Percentiles rank a stretch among this genome's conserved stretches.
phyloP scores from a whole-genome alignment of 2,113 vertebrate species.

The Crypturellus undulatus region DNA sequence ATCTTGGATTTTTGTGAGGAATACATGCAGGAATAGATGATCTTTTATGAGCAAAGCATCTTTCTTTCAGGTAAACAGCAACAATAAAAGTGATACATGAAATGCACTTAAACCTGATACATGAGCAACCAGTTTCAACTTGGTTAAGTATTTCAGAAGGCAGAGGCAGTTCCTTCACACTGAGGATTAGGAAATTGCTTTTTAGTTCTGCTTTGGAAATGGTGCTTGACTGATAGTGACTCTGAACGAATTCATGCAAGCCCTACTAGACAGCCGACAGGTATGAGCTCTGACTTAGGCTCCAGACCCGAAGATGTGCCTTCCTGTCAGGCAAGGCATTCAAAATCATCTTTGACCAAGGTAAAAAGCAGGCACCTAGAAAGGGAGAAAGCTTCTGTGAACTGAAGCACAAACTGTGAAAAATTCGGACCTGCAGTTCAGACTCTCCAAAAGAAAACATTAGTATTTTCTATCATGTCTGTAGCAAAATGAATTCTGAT shows the following conservation, averaged over 20 bases:
- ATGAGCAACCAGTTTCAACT: accelerated
- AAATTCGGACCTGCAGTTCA: background rate
- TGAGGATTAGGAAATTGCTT: background rate
- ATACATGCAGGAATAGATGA: background rate
- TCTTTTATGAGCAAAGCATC: background rate
- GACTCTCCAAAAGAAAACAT: background rate
- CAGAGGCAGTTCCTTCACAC: background rate
- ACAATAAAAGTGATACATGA: background rate
- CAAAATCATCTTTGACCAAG: background rate
- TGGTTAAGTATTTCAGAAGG: background rate
- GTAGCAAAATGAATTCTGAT: background rate
- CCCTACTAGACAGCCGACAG: background rate
- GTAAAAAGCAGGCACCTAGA: background rate
- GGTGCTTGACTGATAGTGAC: background rate
- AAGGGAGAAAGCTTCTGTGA: background rate
- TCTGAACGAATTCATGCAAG: background rate
- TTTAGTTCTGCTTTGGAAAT: background rate
- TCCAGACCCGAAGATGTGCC: background rate
- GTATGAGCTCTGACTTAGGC: background rate
- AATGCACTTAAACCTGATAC: background rate
- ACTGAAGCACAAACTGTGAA: background rate
- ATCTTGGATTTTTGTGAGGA: background rate
- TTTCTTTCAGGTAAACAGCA: background rate
- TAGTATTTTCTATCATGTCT: background rate
- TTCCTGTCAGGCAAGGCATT: background rate